Percentiles rank a stretch among this genome's conserved stretches.
These are phyloP conservation scores for Nematolebias whitei DNA, from an alignment of 2,113 vertebrate species.

Conservation along the genomic window DNA sequence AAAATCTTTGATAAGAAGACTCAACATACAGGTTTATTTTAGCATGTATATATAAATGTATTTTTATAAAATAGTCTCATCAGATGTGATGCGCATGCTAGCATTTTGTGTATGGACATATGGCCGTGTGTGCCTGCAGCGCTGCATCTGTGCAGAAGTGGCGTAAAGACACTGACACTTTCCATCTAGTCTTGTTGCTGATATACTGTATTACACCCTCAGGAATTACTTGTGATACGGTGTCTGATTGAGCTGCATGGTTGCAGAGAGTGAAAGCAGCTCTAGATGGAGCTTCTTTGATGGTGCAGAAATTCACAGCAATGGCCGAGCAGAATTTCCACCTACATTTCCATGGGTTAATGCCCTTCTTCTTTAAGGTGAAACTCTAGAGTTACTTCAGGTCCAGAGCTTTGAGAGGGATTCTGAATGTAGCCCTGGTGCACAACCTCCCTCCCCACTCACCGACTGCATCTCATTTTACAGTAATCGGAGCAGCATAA, in stretches of 20 bases:
- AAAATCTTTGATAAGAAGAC: not conserved
- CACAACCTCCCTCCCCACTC: constrained; percentile 1
- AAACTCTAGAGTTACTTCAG: constrained; percentile 42
- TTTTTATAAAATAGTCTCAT: constrained; percentile 8
- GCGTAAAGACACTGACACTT: constrained; percentile 39
- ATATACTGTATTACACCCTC: constrained; percentile 56
- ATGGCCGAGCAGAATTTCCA: constrained; percentile 40
- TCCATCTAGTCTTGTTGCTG: constrained; percentile 52
- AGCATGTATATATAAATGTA: constrained; percentile 8
- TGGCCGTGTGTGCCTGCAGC: constrained; percentile 23
- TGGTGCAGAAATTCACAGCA: constrained; percentile 34
- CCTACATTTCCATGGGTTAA: constrained; percentile 29
- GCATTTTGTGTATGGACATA: constrained; percentile 8
- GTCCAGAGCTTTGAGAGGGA: constrained; percentile 31
- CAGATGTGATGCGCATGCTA: constrained; percentile 35
- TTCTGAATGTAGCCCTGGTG: constrained; percentile 21
- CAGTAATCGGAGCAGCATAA: constrained; percentile 57
- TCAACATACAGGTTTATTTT: not conserved
- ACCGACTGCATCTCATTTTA: constrained; percentile 48
- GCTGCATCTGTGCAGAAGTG: constrained; percentile 28
- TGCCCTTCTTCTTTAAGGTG: constrained; percentile 49
- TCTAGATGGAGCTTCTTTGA: constrained; percentile 54
- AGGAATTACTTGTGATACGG: constrained; percentile 58
- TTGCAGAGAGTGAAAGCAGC: constrained; percentile 50
- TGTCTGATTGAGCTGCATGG: constrained; percentile 59